phyloP scores from a whole-genome alignment of 2,113 vertebrate genomes.

The Oreochromis niloticus region DNA sequence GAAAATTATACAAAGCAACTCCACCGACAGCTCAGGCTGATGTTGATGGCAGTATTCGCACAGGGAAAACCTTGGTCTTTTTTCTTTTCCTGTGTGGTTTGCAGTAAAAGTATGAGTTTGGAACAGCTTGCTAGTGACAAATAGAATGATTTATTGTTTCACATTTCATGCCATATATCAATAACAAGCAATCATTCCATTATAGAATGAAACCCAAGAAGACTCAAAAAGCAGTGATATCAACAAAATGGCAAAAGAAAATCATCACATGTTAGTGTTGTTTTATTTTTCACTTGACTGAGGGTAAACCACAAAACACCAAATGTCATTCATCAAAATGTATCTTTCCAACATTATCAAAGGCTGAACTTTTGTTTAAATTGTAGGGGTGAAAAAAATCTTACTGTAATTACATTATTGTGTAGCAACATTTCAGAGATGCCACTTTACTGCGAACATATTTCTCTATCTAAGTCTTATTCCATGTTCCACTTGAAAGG shows the following conservation, averaged over 20 bases:
- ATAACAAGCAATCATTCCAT: conserved; percentile 47
- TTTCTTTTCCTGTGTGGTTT: conserved; percentile 18
- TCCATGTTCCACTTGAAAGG: conserved; percentile 38
- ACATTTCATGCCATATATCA: conserved; percentile 45
- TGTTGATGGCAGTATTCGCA: conserved; percentile 4
- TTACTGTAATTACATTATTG: background rate
- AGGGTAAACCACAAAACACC: conserved; percentile 20
- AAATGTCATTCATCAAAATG: conserved; percentile 21
- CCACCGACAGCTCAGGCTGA: conserved; percentile 29
- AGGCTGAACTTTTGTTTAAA: background rate
- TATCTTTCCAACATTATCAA: conserved; percentile 2
- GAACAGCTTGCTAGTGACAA: conserved; percentile 45
- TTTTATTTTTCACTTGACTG: conserved; percentile 15
- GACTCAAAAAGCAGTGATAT: conserved; percentile 5
- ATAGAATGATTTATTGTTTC: conserved; percentile 48
- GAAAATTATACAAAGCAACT: conserved; percentile 36
- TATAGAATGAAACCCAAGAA: conserved; percentile 40
- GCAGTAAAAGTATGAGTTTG: conserved; percentile 43
- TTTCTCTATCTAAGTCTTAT: background rate
- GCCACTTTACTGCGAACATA: background rate
- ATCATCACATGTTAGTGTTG: conserved; percentile 30
- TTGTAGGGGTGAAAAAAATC: background rate
- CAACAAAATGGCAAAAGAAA: conserved; percentile 19
- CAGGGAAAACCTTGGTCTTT: conserved; percentile 26
- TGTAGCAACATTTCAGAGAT: background rate